Evolutionary conservation across 2,888 invertebrate species (phyloP).

Genomic region (Brachyptera putata): DNA sequence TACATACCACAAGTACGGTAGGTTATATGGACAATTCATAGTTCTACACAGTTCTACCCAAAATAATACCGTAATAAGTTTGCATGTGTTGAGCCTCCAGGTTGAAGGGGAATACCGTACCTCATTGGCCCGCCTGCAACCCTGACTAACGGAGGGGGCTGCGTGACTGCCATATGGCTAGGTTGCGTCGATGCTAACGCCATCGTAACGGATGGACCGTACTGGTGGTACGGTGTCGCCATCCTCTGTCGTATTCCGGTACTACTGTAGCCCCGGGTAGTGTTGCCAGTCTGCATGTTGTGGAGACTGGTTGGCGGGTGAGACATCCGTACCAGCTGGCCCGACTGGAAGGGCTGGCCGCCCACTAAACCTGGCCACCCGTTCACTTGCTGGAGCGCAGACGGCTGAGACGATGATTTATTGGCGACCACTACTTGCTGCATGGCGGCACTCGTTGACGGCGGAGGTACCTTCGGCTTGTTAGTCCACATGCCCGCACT

Average conservation of each 20-base stretch:
- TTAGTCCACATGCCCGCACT: slow-evolving; percentile 36
- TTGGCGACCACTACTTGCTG: slow-evolving; percentile 56
- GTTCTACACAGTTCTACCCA: too few relatives aligned
- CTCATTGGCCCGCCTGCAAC: slow-evolving; percentile 45
- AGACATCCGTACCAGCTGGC: slow-evolving; percentile 42
- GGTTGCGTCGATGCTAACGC: slow-evolving; percentile 36
- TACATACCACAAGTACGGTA: too few relatives aligned
- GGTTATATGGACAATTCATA: too few relatives aligned
- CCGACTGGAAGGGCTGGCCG: slow-evolving; percentile 44
- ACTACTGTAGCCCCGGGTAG: neutral
- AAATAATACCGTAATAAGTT: too few relatives aligned
- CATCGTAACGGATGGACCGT: slow-evolving; percentile 27
- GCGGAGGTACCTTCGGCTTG: slow-evolving; percentile 33
- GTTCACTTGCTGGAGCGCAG: slow-evolving; percentile 44
- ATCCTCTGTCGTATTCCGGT: neutral
- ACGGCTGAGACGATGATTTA: slow-evolving; percentile 63
- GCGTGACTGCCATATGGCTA: slow-evolving; percentile 43
- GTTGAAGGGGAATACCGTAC: too few relatives aligned
- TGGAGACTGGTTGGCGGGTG: slow-evolving; percentile 23
- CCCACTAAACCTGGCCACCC: slow-evolving; percentile 48
- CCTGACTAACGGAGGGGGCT: slow-evolving; percentile 51
- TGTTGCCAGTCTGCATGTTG: neutral
- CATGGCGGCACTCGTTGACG: slow-evolving; percentile 32
- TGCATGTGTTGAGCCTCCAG: too few relatives aligned
- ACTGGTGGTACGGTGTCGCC: neutral